A percentile compares a stretch with the other conserved stretches of the same genome.
phyloP scores from a whole-genome alignment of 2,888 invertebrate species.

The Pterostichus madidus region DNA sequence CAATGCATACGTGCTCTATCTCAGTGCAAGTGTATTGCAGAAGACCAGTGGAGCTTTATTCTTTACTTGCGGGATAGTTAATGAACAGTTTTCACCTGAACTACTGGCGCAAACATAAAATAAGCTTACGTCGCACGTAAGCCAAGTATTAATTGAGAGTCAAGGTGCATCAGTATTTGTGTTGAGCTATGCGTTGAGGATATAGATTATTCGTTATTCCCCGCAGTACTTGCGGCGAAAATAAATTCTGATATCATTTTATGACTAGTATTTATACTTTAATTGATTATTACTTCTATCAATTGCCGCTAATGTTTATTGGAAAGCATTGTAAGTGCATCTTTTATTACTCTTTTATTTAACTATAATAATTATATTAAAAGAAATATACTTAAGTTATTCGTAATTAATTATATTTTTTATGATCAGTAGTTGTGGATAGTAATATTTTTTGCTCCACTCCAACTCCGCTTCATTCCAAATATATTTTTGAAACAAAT shows the following conservation, averaged over 20 bases:
- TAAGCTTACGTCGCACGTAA: conserved; percentile 74
- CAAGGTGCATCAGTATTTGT: conserved; percentile 74
- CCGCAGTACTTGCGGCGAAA: conserved; percentile 72
- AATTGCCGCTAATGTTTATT: too few relatives aligned
- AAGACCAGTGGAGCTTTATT: conserved; percentile 67
- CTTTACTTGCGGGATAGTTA: conserved; percentile 54
- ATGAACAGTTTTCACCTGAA: conserved; percentile 70
- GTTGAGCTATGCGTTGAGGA: conserved; percentile 74
- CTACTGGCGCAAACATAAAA: conserved; percentile 73
- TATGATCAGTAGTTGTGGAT: too few relatives aligned
- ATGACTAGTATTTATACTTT: not conserved
- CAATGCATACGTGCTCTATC: conserved; percentile 72
- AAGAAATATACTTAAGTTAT: too few relatives aligned
- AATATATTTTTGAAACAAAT: too few relatives aligned
- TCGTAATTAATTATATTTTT: too few relatives aligned
- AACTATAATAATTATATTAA: too few relatives aligned
- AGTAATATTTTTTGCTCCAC: too few relatives aligned
- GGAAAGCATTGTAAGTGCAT: too few relatives aligned
- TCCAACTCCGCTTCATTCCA: too few relatives aligned
- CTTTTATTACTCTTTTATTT: too few relatives aligned
- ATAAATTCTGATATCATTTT: conserved; percentile 65
- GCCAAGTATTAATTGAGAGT: conserved; percentile 73
- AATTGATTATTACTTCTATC: too few relatives aligned
- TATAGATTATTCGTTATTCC: conserved; percentile 75
- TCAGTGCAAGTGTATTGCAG: conserved; percentile 72